phyloP scores from a whole-genome alignment of 2,888 invertebrate species.

The Tenthredo notha region DNA sequence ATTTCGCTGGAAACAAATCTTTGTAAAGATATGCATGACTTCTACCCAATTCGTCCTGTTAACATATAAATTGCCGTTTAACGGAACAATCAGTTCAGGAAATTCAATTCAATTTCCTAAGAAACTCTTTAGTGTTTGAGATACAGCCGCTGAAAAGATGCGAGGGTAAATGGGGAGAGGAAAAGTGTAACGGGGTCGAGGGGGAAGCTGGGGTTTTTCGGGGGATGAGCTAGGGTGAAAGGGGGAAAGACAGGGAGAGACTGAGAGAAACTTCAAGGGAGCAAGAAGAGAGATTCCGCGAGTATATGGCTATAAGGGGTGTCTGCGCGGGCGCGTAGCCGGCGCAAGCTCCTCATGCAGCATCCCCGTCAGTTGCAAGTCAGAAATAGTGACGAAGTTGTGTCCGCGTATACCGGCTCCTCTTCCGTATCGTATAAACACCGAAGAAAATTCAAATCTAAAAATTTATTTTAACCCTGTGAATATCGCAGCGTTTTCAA shows the following conservation, averaged over 20 bases:
- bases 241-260: slow-evolving; percentile 49
- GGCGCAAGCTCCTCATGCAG: slow-evolving; percentile 76
- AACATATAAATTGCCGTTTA: slow-evolving; percentile 76
- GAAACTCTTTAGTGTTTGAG: slow-evolving; percentile 74
- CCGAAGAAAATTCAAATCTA: slow-evolving; percentile 33
- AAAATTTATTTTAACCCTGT: slow-evolving; percentile 44
- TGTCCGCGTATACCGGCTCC: slow-evolving; percentile 56
- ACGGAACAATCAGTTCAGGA: slow-evolving; percentile 70
- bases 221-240: slow-evolving; percentile 36
- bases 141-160: slow-evolving; percentile 71
- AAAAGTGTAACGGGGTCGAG: slow-evolving; percentile 57
- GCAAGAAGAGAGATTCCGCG: slow-evolving; percentile 49
- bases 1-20: slow-evolving; percentile 56
- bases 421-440: slow-evolving; percentile 2
- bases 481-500: slow-evolving; percentile 18
- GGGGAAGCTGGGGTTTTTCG: slow-evolving; percentile 21
- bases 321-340: slow-evolving; percentile 74
- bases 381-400: slow-evolving; percentile 74
- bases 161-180: slow-evolving; percentile 62
- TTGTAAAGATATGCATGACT: slow-evolving; percentile 73
- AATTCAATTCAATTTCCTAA: slow-evolving; percentile 75
- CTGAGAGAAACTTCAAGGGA: slow-evolving; percentile 43
- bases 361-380: slow-evolving; percentile 77
- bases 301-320: slow-evolving; percentile 64
- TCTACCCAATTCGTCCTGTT: slow-evolving; percentile 73